Evolutionary conservation across 2,888 invertebrate species (phyloP).

Genomic region (Amphipyra berbera): DNA sequence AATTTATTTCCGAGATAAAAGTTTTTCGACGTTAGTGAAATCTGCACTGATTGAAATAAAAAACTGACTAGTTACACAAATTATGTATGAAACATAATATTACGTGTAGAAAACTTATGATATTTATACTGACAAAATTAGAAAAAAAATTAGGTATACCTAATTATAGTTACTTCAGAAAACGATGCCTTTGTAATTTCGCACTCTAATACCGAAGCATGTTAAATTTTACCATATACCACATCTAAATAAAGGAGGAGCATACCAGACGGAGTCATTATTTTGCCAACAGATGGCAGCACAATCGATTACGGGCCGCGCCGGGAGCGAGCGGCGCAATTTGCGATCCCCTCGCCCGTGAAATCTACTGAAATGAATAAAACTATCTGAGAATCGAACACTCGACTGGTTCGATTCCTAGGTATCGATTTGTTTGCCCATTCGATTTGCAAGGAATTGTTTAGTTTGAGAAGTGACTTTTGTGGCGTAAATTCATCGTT

Average conservation of each 20-base stretch:
- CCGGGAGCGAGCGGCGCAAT: conserved; percentile 82
- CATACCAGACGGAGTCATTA: conserved; percentile 87
- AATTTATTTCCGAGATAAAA: too few relatives aligned
- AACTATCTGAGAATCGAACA: conserved; percentile 83
- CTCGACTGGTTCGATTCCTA: conserved; percentile 73
- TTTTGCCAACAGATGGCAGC: conserved; percentile 88
- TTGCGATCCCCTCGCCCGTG: conserved; percentile 84
- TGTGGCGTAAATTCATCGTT: neutral
- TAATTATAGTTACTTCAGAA: too few relatives aligned
- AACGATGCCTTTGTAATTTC: neutral
- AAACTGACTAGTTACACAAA: too few relatives aligned
- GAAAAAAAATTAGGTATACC: too few relatives aligned
- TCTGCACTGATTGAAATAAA: too few relatives aligned
- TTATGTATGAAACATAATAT: too few relatives aligned
- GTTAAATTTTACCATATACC: conserved; percentile 63
- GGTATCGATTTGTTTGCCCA: conserved; percentile 56
- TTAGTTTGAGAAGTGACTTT: conserved; percentile 24
- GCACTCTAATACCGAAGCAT: conserved; percentile 28
- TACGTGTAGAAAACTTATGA: neutral
- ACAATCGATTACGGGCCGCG: conserved; percentile 84
- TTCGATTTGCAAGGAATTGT: conserved; percentile 40
- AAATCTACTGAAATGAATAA: conserved; percentile 89
- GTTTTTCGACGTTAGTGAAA: too few relatives aligned
- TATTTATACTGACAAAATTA: too few relatives aligned
- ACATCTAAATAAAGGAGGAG: conserved; percentile 73